Base-by-base conservation (phyloP, 1,140 invertebrate genomes). In the Teleogryllus occipitalis region DNA sequence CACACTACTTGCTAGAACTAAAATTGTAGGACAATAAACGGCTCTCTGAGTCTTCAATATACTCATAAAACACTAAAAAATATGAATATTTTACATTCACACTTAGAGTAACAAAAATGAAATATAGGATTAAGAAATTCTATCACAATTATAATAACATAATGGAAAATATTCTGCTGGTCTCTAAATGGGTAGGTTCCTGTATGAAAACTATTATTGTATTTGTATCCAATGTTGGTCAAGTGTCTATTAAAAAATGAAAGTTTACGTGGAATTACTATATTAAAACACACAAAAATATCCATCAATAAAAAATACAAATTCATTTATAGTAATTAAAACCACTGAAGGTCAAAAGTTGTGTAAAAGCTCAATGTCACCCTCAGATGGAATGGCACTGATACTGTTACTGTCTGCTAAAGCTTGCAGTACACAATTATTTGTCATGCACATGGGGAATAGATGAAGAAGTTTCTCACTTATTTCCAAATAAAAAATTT, bases 71-170 rank as follows among this genome's bases (percentile, higher is more conserved):
- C 65, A 79, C 47, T 74, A 74, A 39, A 78, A 79, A 79, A 79
- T 79, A 73, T 72, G 74, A 79, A 22, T 74, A 74, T 74, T 39
- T 74, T 74, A 79, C 78, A 79, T 74, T 79, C 78, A 79, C 78
- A 48, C 72, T 72, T 74, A 79, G 65, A 74, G 72, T 74, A 79
- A 74, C 72, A 79, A 79, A 65, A 79, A 74, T 74, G 27, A 74
- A 22, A 48, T 39, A 47, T 73, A 47, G 21, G 39, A 22, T 79
- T 46, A 72, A 47, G 21, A 73, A 74, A 74, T 74, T 75, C 21
- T 75, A 72, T 65, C 72, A 48, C 72, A 72, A 79, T 47, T 72
- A 79, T 74, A 18, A 75, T 21, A 74, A 75, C 10, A 47, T 79
- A 78, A 79, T 79, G 78, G 74, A 74, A 79, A 79, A 74, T 79